These are phyloP conservation scores for Chouioia cunea DNA, from an alignment of 2,888 invertebrate genomes.

Conservation along the genomic window DNA sequence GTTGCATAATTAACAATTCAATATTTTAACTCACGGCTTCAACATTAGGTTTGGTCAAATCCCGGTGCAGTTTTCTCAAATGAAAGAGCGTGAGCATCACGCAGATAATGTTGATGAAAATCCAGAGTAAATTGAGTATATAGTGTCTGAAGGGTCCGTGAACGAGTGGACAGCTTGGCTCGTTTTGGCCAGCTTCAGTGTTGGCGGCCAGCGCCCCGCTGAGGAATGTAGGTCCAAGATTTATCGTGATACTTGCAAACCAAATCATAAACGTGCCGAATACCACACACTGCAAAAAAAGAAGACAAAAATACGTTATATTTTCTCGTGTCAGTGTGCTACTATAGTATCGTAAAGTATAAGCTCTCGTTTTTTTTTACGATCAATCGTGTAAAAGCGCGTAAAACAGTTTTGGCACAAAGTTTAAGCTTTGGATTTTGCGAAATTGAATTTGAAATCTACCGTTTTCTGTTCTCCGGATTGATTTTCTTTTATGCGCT, in stretches of 20 bases:
- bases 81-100: slow-evolving; percentile 87
- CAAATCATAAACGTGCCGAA: slow-evolving; percentile 94
- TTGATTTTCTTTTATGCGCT: too few species aligned
- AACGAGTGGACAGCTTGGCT: slow-evolving; percentile 87
- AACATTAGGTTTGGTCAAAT: slow-evolving; percentile 86
- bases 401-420: too few species aligned
- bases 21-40: slow-evolving; percentile 77
- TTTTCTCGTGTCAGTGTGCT: too few species aligned
- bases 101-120: slow-evolving; percentile 87
- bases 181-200: slow-evolving; percentile 80
- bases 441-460: too few species aligned
- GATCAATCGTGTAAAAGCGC: too few species aligned
- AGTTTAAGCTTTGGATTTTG: too few species aligned
- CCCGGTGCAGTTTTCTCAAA: slow-evolving; percentile 84
- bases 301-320: neutral
- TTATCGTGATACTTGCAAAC: slow-evolving; percentile 92
- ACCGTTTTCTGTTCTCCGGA: too few species aligned
- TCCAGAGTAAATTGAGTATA: slow-evolving; percentile 91
- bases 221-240: slow-evolving; percentile 89
- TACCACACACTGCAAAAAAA: slow-evolving; percentile 79
- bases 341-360: too few species aligned
- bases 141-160: slow-evolving; percentile 91
- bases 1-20: neutral
- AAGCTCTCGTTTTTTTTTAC: neutral
- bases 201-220: slow-evolving; percentile 87